phyloP scores from a whole-genome alignment of 2,113 vertebrate species.

The Alligator mississippiensis region DNA sequence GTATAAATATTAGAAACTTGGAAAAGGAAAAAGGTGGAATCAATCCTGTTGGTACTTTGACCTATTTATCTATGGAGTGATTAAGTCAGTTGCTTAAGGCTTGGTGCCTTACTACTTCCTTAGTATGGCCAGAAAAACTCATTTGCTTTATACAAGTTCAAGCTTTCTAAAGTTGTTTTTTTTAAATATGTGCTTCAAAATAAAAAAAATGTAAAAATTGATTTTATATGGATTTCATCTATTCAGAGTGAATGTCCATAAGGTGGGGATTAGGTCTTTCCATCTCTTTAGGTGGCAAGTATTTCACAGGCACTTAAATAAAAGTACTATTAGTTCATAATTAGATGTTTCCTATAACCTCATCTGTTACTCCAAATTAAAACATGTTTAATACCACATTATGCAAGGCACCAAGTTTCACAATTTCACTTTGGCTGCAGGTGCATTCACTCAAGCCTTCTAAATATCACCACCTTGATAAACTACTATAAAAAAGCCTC shows the following conservation, averaged over 20 bases:
- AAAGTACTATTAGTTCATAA: neutral
- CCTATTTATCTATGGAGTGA: neutral
- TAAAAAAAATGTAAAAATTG: too few relatives aligned
- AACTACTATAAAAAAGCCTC: neutral
- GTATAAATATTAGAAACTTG: neutral
- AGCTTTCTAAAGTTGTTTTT: neutral
- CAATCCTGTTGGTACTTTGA: neutral
- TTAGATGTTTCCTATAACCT: neutral
- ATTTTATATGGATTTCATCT: neutral
- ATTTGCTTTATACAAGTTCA: neutral
- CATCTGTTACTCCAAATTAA: neutral
- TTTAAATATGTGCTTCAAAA: neutral
- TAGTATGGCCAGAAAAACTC: neutral
- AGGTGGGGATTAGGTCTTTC: neutral
- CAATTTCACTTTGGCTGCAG: neutral
- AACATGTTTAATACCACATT: neutral
- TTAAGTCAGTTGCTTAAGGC: neutral
- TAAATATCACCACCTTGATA: neutral
- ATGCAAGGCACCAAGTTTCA: neutral
- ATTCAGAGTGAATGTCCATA: neutral
- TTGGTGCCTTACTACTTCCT: neutral
- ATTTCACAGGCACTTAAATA: neutral
- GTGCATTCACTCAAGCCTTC: rapidly evolving
- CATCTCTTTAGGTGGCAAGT: neutral
- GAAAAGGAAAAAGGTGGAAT: neutral